Evolutionary conservation across 2,888 invertebrate species (phyloP).

Genomic region (Cheilosia urbana): DNA sequence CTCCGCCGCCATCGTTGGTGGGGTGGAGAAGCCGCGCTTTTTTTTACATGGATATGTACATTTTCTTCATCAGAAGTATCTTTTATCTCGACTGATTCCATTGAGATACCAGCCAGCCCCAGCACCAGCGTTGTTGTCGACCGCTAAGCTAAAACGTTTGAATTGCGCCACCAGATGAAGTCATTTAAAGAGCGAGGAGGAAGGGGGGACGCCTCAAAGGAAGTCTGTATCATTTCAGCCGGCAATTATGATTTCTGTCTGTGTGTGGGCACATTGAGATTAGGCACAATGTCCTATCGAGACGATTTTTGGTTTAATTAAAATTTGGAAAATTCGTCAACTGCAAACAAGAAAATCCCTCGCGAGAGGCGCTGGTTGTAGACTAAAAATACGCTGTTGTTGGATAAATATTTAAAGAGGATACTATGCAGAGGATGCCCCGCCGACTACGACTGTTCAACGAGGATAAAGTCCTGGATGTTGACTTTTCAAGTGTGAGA

Average conservation of each 20-base stretch:
- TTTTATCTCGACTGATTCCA: slow-evolving; percentile 51
- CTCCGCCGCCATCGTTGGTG: slow-evolving; percentile 6
- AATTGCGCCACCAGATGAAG: slow-evolving; percentile 37
- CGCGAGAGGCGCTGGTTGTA: too few species aligned
- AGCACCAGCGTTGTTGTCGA: slow-evolving; percentile 7
- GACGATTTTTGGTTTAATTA: not conserved
- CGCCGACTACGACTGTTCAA: not conserved
- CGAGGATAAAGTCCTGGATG: not conserved
- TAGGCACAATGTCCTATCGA: not conserved
- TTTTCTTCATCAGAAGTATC: slow-evolving; percentile 41
- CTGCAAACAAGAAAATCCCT: too few species aligned
- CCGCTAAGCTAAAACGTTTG: slow-evolving; percentile 34
- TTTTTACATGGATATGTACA: not conserved
- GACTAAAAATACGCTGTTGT: not conserved
- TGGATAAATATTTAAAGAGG: slow-evolving; percentile 25
- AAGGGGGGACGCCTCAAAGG: slow-evolving; percentile 24
- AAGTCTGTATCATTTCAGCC: slow-evolving; percentile 46
- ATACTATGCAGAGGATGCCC: not conserved
- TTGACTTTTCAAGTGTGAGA: slow-evolving; percentile 12
- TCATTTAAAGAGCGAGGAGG: slow-evolving; percentile 5
- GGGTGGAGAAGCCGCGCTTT: slow-evolving; percentile 11
- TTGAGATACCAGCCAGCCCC: slow-evolving; percentile 22
- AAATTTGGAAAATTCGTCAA: too few species aligned
- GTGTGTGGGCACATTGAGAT: slow-evolving; percentile 17
- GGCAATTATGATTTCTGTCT: slow-evolving; percentile 37